Evolutionary conservation across 2,113 vertebrate species (phyloP).

Genomic region (Physeter macrocephalus): DNA sequence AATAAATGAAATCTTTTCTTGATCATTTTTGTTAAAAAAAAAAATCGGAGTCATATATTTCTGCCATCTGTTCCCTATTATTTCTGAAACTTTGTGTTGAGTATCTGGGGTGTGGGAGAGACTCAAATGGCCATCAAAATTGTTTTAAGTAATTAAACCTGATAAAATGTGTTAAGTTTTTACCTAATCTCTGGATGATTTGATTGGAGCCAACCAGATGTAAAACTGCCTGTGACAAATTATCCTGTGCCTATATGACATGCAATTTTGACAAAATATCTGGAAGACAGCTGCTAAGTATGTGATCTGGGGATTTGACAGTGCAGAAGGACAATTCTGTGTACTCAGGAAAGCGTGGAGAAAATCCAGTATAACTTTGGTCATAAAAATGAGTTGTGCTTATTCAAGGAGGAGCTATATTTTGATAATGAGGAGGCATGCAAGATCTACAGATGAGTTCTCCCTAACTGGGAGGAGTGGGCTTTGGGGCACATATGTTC

Average conservation of each 20-base stretch:
- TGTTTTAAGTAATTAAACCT: slow-evolving; percentile 74
- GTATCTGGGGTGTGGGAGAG: slow-evolving; percentile 27
- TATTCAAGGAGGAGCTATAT: slow-evolving; percentile 19
- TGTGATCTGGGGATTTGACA: slow-evolving; percentile 4
- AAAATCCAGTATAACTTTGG: slow-evolving; percentile 13
- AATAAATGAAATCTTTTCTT: slow-evolving; percentile 67
- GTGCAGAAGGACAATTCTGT: slow-evolving; percentile 18
- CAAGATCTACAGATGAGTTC: background rate
- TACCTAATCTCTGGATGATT: slow-evolving; percentile 71
- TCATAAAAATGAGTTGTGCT: slow-evolving; percentile 33
- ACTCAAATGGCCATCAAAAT: slow-evolving; percentile 43
- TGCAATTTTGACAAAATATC: slow-evolving; percentile 61
- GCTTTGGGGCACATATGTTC: background rate
- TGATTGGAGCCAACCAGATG: slow-evolving; percentile 73
- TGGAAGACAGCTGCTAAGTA: slow-evolving; percentile 56
- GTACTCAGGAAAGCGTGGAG: background rate
- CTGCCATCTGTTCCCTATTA: slow-evolving; percentile 75
- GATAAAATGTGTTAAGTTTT: slow-evolving; percentile 59
- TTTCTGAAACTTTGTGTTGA: slow-evolving; percentile 60
- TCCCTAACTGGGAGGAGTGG: background rate
- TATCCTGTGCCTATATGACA: background rate
- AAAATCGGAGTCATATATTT: slow-evolving; percentile 50
- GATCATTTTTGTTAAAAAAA: slow-evolving; percentile 43
- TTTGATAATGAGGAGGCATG: background rate
- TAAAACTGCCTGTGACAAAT: slow-evolving; percentile 64